A percentile compares a stretch with the other conserved stretches of the same genome.
These are phyloP conservation scores for Falco rusticolus DNA, from an alignment of 2,797 vertebrate genomes.

Conservation along the genomic window DNA sequence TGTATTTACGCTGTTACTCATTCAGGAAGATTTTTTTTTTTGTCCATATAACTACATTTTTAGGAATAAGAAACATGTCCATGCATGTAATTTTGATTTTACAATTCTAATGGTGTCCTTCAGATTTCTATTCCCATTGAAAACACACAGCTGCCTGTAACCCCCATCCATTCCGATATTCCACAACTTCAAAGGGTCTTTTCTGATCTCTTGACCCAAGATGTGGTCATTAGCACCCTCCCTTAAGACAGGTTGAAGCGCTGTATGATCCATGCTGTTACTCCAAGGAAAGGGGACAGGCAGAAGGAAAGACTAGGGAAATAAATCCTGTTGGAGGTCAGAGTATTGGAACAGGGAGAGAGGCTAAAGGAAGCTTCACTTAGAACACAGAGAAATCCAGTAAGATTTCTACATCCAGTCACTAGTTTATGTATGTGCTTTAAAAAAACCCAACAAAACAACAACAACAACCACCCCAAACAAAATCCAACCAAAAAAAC, in stretches of 20 bases:
- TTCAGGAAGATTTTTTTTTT: not conserved
- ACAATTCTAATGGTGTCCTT: not conserved
- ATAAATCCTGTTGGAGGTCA: not conserved
- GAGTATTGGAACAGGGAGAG: not conserved
- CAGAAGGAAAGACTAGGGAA: not conserved
- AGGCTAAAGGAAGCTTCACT: not conserved
- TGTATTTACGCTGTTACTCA: not conserved
- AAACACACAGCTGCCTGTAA: not conserved
- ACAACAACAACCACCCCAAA: no score
- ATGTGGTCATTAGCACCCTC: not conserved
- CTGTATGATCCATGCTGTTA: not conserved
- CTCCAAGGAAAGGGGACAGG: not conserved
- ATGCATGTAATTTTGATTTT: not conserved
- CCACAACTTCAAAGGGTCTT: not conserved
- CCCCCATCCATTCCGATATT: not conserved
- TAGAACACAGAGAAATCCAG: not conserved
- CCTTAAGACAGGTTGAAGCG: not conserved
- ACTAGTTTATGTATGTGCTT: not conserved
- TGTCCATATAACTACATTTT: not conserved
- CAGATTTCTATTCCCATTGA: not conserved
- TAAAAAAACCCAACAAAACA: not conserved
- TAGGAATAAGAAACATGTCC: not conserved
- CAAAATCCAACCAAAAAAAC: no score
- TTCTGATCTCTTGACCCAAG: not conserved
- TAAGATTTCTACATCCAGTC: not conserved